A percentile compares a stretch with the other conserved stretches of the same genome.
Evolutionary conservation across 2,113 vertebrate genomes (phyloP).

Genomic region (Blennius ocellaris): DNA sequence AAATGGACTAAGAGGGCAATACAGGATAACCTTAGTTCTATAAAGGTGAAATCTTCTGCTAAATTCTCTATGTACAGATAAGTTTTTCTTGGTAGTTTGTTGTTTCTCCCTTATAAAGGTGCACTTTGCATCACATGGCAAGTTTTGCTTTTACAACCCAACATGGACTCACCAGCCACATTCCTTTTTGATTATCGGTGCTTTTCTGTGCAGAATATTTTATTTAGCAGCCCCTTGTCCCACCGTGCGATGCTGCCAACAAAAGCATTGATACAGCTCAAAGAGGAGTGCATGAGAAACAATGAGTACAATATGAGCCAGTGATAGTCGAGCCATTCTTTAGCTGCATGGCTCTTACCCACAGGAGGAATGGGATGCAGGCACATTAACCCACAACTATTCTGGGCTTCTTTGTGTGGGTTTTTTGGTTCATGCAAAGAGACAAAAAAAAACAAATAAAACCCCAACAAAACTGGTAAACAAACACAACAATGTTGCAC

Average conservation of each 20-base stretch:
- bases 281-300: conserved; percentile 22
- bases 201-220: conserved; percentile 72
- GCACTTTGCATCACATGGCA: conserved; percentile 63
- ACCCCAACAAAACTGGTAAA: conserved; percentile 46
- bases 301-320: conserved; percentile 34
- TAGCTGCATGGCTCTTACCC: conserved; percentile 57
- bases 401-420: conserved; percentile 70
- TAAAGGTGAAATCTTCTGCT: conserved; percentile 52
- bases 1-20: conserved; percentile 19
- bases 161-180: conserved; percentile 37
- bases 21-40: conserved; percentile 29
- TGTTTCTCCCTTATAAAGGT: conserved; percentile 61
- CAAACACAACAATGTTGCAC: conserved; percentile 54
- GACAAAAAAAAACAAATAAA: conserved; percentile 50
- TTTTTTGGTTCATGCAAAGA: conserved; percentile 72
- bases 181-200: conserved; percentile 56
- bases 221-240: conserved; percentile 64
- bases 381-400: conserved; percentile 74
- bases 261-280: conserved; percentile 58
- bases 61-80: conserved; percentile 68
- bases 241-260: conserved; percentile 50
- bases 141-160: conserved; percentile 73
- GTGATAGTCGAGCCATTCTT: conserved; percentile 51
- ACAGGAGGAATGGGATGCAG: conserved; percentile 63
- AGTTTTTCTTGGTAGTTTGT: conserved; percentile 65